Percentiles rank a stretch among this genome's conserved stretches.
phyloP scores from a whole-genome alignment of 2,888 invertebrate species.

The Onthophagus sagittarius region DNA sequence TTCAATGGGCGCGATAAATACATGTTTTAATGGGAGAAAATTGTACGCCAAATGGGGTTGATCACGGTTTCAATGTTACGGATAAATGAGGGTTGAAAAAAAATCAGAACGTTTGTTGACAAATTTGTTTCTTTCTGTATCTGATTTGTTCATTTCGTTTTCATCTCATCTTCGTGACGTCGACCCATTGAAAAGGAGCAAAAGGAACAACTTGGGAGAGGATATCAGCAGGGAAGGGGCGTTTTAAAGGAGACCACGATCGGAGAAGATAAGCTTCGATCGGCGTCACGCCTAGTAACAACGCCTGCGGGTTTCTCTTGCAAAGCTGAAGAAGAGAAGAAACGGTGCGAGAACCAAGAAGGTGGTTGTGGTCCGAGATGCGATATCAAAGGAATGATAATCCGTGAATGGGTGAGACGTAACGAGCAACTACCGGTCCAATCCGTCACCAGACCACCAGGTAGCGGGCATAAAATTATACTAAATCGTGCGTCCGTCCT shows the following conservation, averaged over 20 bases:
- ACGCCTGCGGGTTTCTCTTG: not conserved
- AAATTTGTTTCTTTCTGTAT: not conserved
- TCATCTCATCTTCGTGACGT: not conserved
- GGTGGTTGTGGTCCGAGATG: slow-evolving; percentile 35
- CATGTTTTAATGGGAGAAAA: not conserved
- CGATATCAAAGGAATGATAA: slow-evolving; percentile 45
- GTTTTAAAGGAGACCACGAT: not conserved
- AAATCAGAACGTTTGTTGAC: not conserved
- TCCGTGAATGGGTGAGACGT: slow-evolving; percentile 45
- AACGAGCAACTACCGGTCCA: slow-evolving; percentile 45
- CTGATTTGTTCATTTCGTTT: not conserved
- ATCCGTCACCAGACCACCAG: slow-evolving; percentile 49
- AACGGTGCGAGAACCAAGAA: slow-evolving; percentile 26
- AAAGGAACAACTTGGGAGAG: not conserved
- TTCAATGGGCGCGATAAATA: not conserved
- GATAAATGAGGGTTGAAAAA: not conserved
- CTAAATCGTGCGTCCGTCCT: slow-evolving; percentile 47
- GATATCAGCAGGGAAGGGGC: not conserved
- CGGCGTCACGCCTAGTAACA: slow-evolving; percentile 21
- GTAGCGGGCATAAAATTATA: slow-evolving; percentile 49
- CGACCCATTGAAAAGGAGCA: not conserved
- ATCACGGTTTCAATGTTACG: not conserved
- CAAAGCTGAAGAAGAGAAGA: not conserved
- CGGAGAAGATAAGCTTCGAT: slow-evolving; percentile 6
- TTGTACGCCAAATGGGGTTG: not conserved